Evolutionary conservation across 2,797 vertebrate species (phyloP), one percentile per base, ranked within the genome.

Genomic region (Centroberyx gerrardi): DNA sequence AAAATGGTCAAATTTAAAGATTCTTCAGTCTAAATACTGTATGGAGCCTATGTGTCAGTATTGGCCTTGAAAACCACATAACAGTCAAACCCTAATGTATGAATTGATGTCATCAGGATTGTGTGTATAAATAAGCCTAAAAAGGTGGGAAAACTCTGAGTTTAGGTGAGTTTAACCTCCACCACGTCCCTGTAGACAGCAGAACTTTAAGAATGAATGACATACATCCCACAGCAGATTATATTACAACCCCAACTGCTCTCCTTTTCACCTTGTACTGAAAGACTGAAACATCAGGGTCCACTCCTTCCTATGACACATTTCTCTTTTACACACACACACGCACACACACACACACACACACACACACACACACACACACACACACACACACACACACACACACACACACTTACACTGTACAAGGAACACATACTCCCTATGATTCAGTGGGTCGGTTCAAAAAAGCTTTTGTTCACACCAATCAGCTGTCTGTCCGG

Each of bases 381-480:
- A 10, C 38, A 40, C 10, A 10, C 38, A 29, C 49, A 27, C 18
- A 31, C 18, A 28, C 46, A 51, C 59, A 9, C 42, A 44, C 14
- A 15, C 42, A 31, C 51, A 28, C 18, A 31, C 56, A 72, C 27
- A 46, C 60, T 33, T 27, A 12, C 59, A 62, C 51, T 56, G 38
- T 13, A 42, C 40, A 66, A 49, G 27, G 55, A 38, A 67, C 49
- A 17, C 28, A 18, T 74, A 44, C 42, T 67, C 27, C 36, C 17
- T 22, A 40, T 64, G 70, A 49, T 42, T 49, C 38, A 72, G n/a
- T 56, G 42, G 14, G 27, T 17, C 46, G 40, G 29, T 13, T 68
- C 18, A 33, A n/a, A 66, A 22, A 10, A 49, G 28, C 36, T 54
- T 74, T 67, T 64, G 55, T 62, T 28, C 58, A 15, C 28, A 18